Conservation (phyloP, 2,888 invertebrate genomes). For the Beris chalybata region DNA sequence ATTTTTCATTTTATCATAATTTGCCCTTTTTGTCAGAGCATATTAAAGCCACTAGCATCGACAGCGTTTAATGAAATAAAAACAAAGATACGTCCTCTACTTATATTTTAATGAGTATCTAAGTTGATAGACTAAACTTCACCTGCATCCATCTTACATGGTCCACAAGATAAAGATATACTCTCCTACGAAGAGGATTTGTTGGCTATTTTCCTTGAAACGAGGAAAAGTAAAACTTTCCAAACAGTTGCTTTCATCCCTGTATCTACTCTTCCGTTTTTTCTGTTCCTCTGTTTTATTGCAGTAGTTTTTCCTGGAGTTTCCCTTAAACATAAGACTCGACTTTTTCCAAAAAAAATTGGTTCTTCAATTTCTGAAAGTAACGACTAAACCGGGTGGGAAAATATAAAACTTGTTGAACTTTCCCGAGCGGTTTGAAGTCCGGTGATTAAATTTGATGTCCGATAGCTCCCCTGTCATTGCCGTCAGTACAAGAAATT, state of each 20-base stretch:
- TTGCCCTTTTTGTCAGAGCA: no score
- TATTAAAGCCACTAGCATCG: no score
- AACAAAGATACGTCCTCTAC: conserved; percentile 3
- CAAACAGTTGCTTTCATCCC: conserved; percentile 9
- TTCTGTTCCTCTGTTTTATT: conserved; percentile 7
- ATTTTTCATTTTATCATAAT: no score
- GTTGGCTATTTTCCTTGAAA: conserved; percentile 7
- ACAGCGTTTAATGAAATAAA: no score
- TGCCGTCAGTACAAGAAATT: no score
- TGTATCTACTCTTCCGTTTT: neutral
- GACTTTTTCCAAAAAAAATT: conserved; percentile 15
- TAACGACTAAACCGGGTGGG: neutral
- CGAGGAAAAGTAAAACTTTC: conserved; percentile 12
- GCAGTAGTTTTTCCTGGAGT: neutral
- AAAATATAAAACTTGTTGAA: conserved; percentile 23
- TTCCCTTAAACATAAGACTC: no score
- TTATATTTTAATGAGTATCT: conserved; percentile 28
- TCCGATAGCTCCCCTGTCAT: neutral
- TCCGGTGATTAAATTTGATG: conserved; percentile 29
- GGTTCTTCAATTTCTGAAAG: neutral
- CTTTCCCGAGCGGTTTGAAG: conserved; percentile 7
- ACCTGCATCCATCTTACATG: conserved; percentile 17
- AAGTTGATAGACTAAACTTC: conserved; percentile 25
- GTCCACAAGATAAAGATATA: neutral
- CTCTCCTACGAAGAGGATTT: neutral